Conservation (phyloP, 2,888 invertebrate species). For the Pollenia angustigena region DNA sequence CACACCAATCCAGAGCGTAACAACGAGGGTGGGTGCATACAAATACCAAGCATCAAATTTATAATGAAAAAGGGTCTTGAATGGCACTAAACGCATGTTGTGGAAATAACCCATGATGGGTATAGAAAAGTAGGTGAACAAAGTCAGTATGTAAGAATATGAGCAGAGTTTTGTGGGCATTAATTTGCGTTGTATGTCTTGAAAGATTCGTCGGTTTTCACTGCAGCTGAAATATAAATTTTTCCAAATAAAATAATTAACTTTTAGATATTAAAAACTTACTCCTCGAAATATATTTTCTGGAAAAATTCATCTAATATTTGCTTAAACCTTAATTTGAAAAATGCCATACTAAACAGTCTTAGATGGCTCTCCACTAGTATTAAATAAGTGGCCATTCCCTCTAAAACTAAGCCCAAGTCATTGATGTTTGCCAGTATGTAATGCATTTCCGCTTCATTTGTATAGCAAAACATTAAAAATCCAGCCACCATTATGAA, state of each 20-base stretch:
- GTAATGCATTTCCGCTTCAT: constrained; percentile 70
- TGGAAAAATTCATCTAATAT: constrained; percentile 78
- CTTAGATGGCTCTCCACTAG: constrained; percentile 71
- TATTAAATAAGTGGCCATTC: constrained; percentile 69
- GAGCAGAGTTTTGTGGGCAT: constrained; percentile 76
- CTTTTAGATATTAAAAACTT: constrained; percentile 14
- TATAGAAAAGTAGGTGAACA: constrained; percentile 75
- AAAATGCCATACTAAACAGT: constrained; percentile 69
- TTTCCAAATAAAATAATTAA: background rate
- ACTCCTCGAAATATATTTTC: constrained; percentile 77
- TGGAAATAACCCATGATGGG: constrained; percentile 76
- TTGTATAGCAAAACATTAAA: constrained; percentile 59
- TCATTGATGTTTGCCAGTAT: constrained; percentile 67
- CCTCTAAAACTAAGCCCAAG: constrained; percentile 66
- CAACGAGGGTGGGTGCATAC: constrained; percentile 76
- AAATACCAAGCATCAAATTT: constrained; percentile 75
- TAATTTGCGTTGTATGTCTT: constrained; percentile 76
- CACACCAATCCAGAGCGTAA: constrained; percentile 76
- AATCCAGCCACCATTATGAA: constrained; percentile 52
- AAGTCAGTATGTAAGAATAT: constrained; percentile 76
- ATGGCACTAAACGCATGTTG: constrained; percentile 77
- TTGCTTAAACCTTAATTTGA: constrained; percentile 72
- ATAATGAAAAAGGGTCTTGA: constrained; percentile 77
- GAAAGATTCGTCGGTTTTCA: constrained; percentile 68
- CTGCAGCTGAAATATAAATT: constrained; percentile 55